A percentile compares a stretch with the other conserved stretches of the same genome.
Evolutionary conservation across 2,797 vertebrate species (phyloP).

Genomic region (Chloroceryle amazona): DNA sequence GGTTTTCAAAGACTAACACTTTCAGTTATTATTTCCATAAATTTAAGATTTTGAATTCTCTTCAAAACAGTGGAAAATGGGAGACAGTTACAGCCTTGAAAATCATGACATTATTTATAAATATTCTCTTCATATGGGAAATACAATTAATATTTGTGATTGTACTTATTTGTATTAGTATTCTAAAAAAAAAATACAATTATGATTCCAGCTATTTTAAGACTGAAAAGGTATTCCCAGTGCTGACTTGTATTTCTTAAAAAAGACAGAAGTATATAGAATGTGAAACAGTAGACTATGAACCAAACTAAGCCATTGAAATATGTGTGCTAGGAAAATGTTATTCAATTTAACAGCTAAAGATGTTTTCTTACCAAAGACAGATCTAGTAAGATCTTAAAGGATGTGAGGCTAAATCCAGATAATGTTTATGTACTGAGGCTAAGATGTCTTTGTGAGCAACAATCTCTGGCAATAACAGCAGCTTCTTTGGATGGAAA

Average conservation of each 20-base stretch:
- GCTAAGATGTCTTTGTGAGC: background rate
- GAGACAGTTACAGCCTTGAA: background rate
- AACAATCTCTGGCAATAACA: background rate
- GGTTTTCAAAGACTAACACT: background rate
- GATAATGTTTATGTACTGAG: background rate
- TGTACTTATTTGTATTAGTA: background rate
- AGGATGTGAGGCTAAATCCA: constrained; percentile 23
- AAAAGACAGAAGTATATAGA: background rate
- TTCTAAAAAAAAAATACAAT: background rate
- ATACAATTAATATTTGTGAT: background rate
- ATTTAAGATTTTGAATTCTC: background rate
- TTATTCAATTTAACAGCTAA: constrained; percentile 24
- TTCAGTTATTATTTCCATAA: background rate
- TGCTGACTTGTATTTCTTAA: background rate
- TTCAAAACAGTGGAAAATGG: background rate
- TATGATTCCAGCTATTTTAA: background rate
- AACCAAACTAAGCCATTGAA: background rate
- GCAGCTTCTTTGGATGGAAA: background rate
- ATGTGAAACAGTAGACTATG: background rate
- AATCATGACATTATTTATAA: background rate
- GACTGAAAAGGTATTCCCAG: background rate
- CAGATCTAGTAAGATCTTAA: constrained; percentile 28
- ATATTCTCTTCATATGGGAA: background rate
- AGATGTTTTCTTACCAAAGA: constrained; percentile 28
- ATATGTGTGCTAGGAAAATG: background rate